Percentiles rank a stretch among this genome's conserved stretches.
Evolutionary conservation across 1,140 invertebrate genomes (phyloP).

Genomic region (Caligus rogercresseyi): DNA sequence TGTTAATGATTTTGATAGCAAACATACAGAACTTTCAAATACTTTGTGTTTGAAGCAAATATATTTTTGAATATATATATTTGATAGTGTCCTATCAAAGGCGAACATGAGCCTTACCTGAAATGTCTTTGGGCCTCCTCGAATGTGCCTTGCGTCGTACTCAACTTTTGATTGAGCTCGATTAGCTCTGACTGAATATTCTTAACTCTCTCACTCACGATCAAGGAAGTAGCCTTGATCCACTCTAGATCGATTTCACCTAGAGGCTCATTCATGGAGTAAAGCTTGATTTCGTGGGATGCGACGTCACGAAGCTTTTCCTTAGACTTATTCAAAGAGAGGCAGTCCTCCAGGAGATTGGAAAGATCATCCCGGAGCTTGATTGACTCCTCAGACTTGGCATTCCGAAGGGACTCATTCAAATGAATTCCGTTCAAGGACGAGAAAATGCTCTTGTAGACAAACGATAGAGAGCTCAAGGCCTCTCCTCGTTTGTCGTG

Average conservation of each 20-base stretch:
- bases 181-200: not conserved
- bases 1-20: no score
- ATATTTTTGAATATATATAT: not conserved
- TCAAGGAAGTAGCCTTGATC: slow-evolving; percentile 7
- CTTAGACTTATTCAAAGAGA: not conserved
- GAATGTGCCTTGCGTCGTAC: not conserved
- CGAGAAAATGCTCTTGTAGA: not conserved
- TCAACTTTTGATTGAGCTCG: not conserved
- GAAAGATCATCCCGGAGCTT: not conserved
- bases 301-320: not conserved
- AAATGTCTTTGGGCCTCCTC: not conserved
- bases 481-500: not conserved
- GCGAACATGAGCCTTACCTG: not conserved
- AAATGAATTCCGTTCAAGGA: not conserved
- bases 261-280: slow-evolving; percentile 1
- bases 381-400: not conserved
- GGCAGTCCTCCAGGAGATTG: not conserved
- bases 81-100: not conserved
- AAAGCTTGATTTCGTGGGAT: not conserved
- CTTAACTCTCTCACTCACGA: not conserved
- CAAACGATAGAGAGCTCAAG: not conserved
- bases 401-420: not conserved
- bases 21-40: no score
- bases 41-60: not conserved
- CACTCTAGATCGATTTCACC: slow-evolving; percentile 5